phyloP scores from a whole-genome alignment of 2,888 invertebrate genomes.

The Agriopis marginaria region DNA sequence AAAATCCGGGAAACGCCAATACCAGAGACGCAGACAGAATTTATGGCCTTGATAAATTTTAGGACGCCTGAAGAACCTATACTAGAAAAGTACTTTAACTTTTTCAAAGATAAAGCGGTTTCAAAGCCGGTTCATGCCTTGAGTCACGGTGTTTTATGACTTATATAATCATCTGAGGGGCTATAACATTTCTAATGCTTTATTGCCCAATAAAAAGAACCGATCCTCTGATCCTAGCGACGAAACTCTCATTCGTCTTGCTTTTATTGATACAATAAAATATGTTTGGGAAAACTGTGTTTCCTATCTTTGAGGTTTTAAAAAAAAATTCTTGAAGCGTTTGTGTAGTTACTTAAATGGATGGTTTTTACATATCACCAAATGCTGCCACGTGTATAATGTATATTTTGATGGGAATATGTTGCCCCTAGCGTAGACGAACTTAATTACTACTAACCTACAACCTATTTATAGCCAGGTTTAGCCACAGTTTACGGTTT shows the following conservation, averaged over 20 bases:
- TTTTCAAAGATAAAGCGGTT: constrained; percentile 6
- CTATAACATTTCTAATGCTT: constrained; percentile 35
- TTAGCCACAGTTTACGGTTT: constrained; percentile 3
- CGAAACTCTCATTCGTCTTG: constrained; percentile 27
- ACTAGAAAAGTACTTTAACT: neutral
- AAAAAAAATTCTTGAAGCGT: neutral
- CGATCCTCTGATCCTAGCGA: constrained; percentile 29
- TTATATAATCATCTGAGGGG: constrained; percentile 32
- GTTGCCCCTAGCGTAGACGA: too few relatives aligned
- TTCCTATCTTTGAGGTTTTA: constrained; percentile 6
- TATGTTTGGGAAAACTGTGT: constrained; percentile 22
- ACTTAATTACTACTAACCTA: too few relatives aligned
- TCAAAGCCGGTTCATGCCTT: neutral
- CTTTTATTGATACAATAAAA: constrained; percentile 38
- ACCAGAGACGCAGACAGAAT: too few relatives aligned
- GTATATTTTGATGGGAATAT: too few relatives aligned
- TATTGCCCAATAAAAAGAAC: constrained; percentile 39
- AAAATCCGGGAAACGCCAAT: too few relatives aligned
- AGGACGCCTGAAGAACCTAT: neutral
- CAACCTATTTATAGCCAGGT: too few relatives aligned
- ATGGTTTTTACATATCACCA: too few relatives aligned
- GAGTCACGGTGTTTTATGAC: constrained; percentile 25
- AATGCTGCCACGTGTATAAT: too few relatives aligned
- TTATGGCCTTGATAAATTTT: neutral
- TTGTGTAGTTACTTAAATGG: too few relatives aligned